phyloP scores from a whole-genome alignment of 2,797 vertebrate species.

The Sternarchorhynchus goeldii region DNA sequence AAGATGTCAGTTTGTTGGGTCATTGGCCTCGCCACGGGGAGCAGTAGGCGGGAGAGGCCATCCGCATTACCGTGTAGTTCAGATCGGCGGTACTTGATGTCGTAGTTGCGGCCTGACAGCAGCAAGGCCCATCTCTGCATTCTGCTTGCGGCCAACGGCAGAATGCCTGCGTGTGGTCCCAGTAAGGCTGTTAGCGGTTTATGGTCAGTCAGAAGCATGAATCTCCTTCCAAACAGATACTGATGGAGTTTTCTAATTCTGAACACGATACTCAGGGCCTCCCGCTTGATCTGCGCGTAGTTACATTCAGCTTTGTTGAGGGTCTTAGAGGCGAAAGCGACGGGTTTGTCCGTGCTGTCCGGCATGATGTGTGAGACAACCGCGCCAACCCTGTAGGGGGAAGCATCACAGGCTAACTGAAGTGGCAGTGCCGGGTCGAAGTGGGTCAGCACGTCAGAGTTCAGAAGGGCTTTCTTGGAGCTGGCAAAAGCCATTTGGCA shows the following conservation, averaged over 20 bases:
- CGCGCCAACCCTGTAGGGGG: too few relatives aligned
- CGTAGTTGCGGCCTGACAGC: constrained; percentile 27
- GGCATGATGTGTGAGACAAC: constrained; percentile 10
- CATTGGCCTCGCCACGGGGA: background rate
- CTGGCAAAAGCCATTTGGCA: too few relatives aligned
- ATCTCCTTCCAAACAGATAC: constrained; percentile 20
- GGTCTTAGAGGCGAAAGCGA: constrained; percentile 14
- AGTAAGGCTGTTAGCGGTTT: constrained; percentile 31
- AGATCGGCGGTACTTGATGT: constrained; percentile 27
- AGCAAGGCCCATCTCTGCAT: constrained; percentile 35
- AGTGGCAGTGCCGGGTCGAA: too few relatives aligned
- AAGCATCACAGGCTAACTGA: too few relatives aligned
- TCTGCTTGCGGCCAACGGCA: background rate
- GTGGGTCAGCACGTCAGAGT: too few relatives aligned
- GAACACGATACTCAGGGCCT: constrained; percentile 3
- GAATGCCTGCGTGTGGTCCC: background rate
- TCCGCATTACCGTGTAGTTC: constrained; percentile 23
- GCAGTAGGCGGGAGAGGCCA: constrained; percentile 29
- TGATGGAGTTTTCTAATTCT: constrained; percentile 9
- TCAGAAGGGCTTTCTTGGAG: too few relatives aligned
- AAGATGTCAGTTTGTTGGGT: background rate
- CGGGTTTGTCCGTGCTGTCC: background rate
- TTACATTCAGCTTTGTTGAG: constrained; percentile 7
- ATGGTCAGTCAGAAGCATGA: constrained; percentile 35
- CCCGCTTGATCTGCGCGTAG: background rate